Base-by-base conservation (phyloP, 2,888 invertebrate species). In the Papilio elwesi region DNA sequence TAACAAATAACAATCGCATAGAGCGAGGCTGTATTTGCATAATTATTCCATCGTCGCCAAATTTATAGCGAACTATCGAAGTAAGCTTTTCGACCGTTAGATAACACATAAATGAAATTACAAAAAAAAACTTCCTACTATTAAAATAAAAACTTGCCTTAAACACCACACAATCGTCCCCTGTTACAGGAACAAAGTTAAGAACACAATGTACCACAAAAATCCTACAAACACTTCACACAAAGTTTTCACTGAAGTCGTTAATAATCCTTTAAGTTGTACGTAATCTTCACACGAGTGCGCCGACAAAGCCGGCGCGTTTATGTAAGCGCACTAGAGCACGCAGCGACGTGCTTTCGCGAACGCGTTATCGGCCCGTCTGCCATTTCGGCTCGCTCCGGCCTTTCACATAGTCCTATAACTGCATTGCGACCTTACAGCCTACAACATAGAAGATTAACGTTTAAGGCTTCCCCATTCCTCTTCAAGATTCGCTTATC, bases 371-470 rank as follows among this genome's bases (percentile, higher is more conserved):
- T 83, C 86, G 85, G 82, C 81, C 83, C 92, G 90, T 92, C 92
- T 92, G 79, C 87, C 80, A 77, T 81, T 78, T 80, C 76, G 80
- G 81, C 82, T 77, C 81, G 83, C 81, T 80, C 81, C 84, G 81
- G 80, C 82, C 84, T 82, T 81, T 82, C 82, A 80, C 81, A 82
- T 84, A 81, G 80, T 80, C 81, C 81, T 80, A 80, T 88, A 89
- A 89, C 92, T 92, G 92, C 92, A 93, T 87, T 92, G 92, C 92
- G 92, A 83, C 87, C 83, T 59, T 73, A 69, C 65, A 70, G 66
- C 73, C 69, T 73, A 70, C 51, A 69, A 71, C 47, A 67, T 49
- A 51, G 68, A 49, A 71, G 71, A 71, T 71, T 67, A 73, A 68
- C 55, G 64, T 49, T 66, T 65, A 52, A 66, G 59, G 65, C 69